These are phyloP conservation scores for Adoxophyes honmai DNA, from an alignment of 1,140 invertebrate species.

Conservation along the genomic window DNA sequence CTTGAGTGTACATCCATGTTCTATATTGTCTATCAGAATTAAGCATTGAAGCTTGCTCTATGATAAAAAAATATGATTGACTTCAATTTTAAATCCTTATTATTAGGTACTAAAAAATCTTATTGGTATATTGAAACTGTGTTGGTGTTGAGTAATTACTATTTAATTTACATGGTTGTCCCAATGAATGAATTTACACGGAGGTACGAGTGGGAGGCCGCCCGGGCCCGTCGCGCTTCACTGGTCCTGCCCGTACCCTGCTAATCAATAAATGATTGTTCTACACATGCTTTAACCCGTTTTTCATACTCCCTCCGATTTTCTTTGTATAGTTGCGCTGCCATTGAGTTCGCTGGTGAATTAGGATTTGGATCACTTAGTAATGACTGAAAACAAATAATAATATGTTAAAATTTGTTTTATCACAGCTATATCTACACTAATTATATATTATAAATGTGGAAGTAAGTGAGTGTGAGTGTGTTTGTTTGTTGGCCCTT, in stretches of 20 bases:
- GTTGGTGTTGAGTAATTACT: slow-evolving; percentile 29
- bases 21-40: slow-evolving; percentile 2
- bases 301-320: slow-evolving; percentile 97
- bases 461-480: no score
- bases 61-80: slow-evolving; percentile 16
- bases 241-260: slow-evolving; percentile 48
- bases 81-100: slow-evolving; percentile 13
- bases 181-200: slow-evolving; percentile 53
- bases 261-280: slow-evolving; percentile 97
- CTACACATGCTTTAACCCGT: slow-evolving; percentile 96
- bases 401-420: slow-evolving; percentile 2
- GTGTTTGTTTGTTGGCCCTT: no score
- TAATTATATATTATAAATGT: no score
- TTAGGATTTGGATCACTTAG: slow-evolving; percentile 98
- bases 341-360: slow-evolving; percentile 97
- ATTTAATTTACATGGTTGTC: slow-evolving; percentile 56
- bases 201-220: slow-evolving; percentile 42
- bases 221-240: slow-evolving; percentile 37
- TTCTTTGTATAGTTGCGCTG: slow-evolving; percentile 97
- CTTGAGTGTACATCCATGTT: background rate
- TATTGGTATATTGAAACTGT: slow-evolving; percentile 28
- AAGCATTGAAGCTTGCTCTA: slow-evolving; percentile 8
- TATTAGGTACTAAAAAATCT: slow-evolving; percentile 14
- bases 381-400: slow-evolving; percentile 86
- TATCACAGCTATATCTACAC: no score